Conservation (phyloP, 2,113 vertebrate species). For the Oceanodroma tethys region DNA sequence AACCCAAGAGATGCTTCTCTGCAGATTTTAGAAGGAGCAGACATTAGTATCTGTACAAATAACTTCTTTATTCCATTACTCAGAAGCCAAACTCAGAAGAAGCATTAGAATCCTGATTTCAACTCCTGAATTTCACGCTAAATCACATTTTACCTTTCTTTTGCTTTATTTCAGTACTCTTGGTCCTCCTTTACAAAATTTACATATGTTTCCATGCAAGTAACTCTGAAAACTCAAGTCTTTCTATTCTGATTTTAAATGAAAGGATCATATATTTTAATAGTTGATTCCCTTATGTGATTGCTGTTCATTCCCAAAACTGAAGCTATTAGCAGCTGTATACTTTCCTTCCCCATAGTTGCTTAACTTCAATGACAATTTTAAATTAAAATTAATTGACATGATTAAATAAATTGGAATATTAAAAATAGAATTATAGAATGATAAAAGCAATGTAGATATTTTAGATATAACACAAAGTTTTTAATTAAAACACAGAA, state of each 20-base stretch:
- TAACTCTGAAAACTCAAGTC: neutral
- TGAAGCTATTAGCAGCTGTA: neutral
- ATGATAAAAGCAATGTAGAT: slow-evolving; percentile 38
- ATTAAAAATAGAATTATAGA: slow-evolving; percentile 30
- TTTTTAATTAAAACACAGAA: slow-evolving; percentile 45
- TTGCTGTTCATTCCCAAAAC: neutral
- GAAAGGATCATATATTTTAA: neutral
- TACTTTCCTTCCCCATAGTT: neutral
- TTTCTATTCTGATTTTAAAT: neutral
- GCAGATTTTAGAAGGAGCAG: neutral
- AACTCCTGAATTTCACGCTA: neutral
- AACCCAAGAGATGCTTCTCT: neutral
- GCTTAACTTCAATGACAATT: neutral
- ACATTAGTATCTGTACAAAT: neutral
- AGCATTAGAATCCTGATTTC: neutral
- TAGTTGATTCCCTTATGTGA: neutral
- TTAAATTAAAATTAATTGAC: slow-evolving; percentile 9
- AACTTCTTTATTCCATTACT: neutral
- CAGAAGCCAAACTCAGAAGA: neutral
- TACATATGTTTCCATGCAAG: neutral
- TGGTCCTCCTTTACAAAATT: neutral
- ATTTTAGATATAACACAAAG: slow-evolving; percentile 7
- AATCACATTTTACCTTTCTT: neutral
- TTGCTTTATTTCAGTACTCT: neutral
- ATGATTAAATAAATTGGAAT: slow-evolving; percentile 16